Base-by-base conservation (phyloP, 2,888 invertebrate species). In the Metopia argyrocephala region DNA sequence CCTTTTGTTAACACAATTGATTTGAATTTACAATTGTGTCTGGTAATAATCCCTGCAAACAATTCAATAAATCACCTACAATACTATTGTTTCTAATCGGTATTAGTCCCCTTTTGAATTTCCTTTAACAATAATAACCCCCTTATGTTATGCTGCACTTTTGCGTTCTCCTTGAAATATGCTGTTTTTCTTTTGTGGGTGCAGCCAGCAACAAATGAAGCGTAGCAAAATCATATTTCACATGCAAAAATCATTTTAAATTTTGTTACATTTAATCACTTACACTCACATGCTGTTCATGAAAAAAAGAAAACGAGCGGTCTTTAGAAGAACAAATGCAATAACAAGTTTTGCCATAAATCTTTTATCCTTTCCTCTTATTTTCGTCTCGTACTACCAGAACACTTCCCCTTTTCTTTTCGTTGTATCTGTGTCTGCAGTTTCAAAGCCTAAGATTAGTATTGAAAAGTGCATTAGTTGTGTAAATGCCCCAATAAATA, bases 51-150 rank as follows among this genome's bases (percentile, higher is more conserved):
- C 46, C 82, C 82, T 74, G 74, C 85, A 83, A 87, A 88, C 86
- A 85, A 86, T 88, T 87, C 87, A 88, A 88, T 88, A 88, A 88
- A 88, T 88, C 89, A 89, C 86, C 84, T 86, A 84, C 84, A 84
- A 86, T 87, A 86, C 87, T 86, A 84, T 84, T 86, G 83, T 84
- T 85, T 84, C 25, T 23, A 54, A 54, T 54, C 5, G 38, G 12
- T 38, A 15, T 38, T 38, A 38, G 15, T 15, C 38, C n/a, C n/a
- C 54, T 23, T 56, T 64, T 21, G 21, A 5, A n/a, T 62, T 48
- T 9, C 15, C 12, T 18, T 27, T 15, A 5, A 18, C 56, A 56
- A 28, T 2, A 27, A 15, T 7, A 25, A 56, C 50, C 21, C 50
- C 28, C 66, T 50, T 57, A 64, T 64, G 25, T n/a, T 59, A 38